Evolutionary conservation across 2,888 invertebrate species (phyloP).

Genomic region (Tenthredo amoena): DNA sequence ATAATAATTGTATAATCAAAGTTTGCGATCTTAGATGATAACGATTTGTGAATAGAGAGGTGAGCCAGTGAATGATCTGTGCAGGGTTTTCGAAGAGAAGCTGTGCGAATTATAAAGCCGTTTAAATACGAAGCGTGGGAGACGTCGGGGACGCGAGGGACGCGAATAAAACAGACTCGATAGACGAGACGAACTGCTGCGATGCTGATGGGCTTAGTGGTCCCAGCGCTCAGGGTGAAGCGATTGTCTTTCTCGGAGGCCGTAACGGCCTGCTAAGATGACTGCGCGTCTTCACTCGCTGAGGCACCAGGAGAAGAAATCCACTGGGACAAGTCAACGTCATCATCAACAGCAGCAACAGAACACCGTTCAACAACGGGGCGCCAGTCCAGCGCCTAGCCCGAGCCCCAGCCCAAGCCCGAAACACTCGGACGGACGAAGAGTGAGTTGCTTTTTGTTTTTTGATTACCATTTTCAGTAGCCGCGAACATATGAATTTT

Average conservation of each 20-base stretch:
- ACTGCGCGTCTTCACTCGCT: slow-evolving; percentile 77
- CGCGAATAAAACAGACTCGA: not conserved
- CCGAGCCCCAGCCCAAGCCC: slow-evolving; percentile 73
- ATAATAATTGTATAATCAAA: not conserved
- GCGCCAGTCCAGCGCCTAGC: slow-evolving; percentile 71
- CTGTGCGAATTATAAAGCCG: not conserved
- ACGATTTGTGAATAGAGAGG: slow-evolving; percentile 3
- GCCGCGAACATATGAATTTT: no score
- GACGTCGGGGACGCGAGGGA: not conserved
- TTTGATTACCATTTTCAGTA: not conserved
- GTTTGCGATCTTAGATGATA: not conserved
- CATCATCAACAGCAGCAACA: slow-evolving; percentile 66
- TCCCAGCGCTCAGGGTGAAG: slow-evolving; percentile 71
- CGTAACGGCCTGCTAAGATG: slow-evolving; percentile 75
- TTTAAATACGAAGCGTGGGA: not conserved
- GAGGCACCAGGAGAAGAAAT: slow-evolving; percentile 76
- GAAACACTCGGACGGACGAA: slow-evolving; percentile 76
- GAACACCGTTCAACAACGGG: slow-evolving; percentile 60
- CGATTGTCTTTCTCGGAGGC: slow-evolving; percentile 67
- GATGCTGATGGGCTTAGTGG: slow-evolving; percentile 73
- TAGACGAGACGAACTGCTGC: slow-evolving; percentile 56
- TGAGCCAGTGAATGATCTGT: not conserved
- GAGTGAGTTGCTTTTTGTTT: slow-evolving; percentile 68
- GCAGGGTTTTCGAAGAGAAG: not conserved
- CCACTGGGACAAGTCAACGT: slow-evolving; percentile 64